Evolutionary conservation across 2,888 invertebrate species (phyloP), one percentile per base, ranked within the genome.

Genomic region (Nymphalis c-album): DNA sequence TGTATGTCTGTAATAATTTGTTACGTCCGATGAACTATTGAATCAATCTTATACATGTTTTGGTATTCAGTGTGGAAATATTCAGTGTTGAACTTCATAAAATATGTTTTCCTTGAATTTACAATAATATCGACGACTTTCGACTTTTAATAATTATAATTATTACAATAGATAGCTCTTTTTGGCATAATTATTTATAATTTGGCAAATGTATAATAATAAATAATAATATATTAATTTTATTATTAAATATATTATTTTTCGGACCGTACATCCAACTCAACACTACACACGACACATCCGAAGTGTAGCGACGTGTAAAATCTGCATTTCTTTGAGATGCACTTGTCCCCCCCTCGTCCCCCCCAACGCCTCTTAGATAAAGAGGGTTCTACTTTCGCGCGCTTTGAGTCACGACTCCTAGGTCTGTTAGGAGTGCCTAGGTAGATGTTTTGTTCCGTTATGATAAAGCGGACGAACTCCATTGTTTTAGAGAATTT

Each of bases 321-420:
- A 91, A 91, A 92, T 92, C 91, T 91, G 91, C 91, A 92, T 92
- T 92, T 92, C 91, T 92, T 92, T 92, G 91, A 92, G 91, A 91
- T 91, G 91, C 91, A 92, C 91, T 91, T 91, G 91, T 90, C 84
- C 82, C 80, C 73, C 75, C 71, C 72, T 71, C 73, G 70, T 40
- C 40, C 77, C 67, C 64, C 76, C 73, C 79, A 79, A 82, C 85
- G 84, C 85, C 87, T 87, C 89, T 89, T 78, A 85, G 88, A 88
- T 90, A 88, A 87, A 89, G 90, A 86, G 91, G 89, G 89, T 86
- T 89, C 90, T 85, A 88, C 87, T 89, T 89, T 89, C 86, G 86
- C 87, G 86, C 87, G 89, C 91, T 91, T 90, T 90, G 91, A 90
- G 87, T 86, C 81, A 78, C 82, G 80, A 74, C 84, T 55, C 51